Conservation (phyloP, 2,888 invertebrate genomes). For the Hipparchia sbordonii region DNA sequence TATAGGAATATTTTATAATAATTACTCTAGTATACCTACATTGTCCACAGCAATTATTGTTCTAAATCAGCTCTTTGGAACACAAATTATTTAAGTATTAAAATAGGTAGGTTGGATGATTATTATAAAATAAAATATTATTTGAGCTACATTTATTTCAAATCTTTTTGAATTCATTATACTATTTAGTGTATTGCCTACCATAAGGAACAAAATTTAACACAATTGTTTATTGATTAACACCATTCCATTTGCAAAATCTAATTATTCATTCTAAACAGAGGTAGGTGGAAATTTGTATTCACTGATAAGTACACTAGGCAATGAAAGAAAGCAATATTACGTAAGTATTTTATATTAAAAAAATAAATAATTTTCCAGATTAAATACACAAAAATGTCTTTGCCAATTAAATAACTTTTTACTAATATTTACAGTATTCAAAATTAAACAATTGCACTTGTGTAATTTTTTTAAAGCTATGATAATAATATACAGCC, state of each 20-base stretch:
- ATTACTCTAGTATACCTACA: background rate
- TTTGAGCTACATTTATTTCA: background rate
- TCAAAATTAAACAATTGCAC: constrained; percentile 32
- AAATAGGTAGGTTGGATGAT: background rate
- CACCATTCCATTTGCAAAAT: background rate
- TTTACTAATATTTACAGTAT: constrained; percentile 30
- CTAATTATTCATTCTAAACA: constrained; percentile 3
- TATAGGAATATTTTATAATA: background rate
- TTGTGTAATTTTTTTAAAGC: constrained; percentile 27
- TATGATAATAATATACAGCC: constrained; percentile 24
- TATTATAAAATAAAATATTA: background rate
- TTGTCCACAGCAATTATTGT: background rate
- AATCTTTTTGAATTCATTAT: background rate
- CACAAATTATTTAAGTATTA: background rate
- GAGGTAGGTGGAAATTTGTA: constrained; percentile 7
- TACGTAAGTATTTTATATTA: background rate
- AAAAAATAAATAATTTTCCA: constrained; percentile 13
- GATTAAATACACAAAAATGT: constrained; percentile 23
- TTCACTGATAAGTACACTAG: constrained; percentile 1
- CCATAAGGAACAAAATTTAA: background rate
- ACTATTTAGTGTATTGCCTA: background rate
- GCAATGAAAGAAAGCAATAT: constrained; percentile 4
- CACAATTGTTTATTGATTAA: background rate
- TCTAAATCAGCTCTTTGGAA: background rate
- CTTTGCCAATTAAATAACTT: constrained; percentile 13